A percentile compares a stretch with the other conserved stretches of the same genome.
Evolutionary conservation across 2,113 vertebrate species (phyloP).

Genomic region (Bambusicola thoracicus): DNA sequence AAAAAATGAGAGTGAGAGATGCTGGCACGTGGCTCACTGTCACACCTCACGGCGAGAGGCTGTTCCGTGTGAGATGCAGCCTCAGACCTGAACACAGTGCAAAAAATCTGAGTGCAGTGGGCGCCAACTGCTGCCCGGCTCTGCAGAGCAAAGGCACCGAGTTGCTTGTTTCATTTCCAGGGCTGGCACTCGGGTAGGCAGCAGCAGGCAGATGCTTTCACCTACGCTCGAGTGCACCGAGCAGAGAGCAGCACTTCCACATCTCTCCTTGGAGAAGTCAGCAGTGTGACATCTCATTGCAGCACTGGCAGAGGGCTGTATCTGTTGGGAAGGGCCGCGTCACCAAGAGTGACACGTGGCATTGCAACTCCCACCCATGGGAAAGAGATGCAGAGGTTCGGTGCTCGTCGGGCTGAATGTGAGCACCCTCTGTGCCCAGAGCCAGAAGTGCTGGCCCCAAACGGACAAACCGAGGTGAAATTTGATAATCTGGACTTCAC

Average conservation of each 20-base stretch:
- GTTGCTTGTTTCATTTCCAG: background rate
- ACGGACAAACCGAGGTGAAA: background rate
- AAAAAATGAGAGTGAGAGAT: constrained; percentile 33
- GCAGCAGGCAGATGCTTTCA: background rate
- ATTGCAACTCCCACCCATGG: background rate
- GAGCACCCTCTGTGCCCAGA: background rate
- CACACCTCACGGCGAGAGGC: constrained; percentile 48
- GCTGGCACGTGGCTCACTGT: constrained; percentile 33
- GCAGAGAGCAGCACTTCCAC: background rate
- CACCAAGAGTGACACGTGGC: background rate
- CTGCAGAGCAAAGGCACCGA: background rate
- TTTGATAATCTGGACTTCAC: background rate
- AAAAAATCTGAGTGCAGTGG: background rate
- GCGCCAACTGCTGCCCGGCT: background rate
- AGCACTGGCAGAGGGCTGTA: background rate
- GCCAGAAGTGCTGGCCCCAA: background rate
- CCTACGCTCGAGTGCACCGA: background rate
- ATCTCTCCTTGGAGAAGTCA: background rate
- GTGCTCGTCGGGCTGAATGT: background rate
- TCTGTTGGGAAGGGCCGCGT: constrained; percentile 38
- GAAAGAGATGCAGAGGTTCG: background rate
- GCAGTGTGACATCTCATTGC: background rate
- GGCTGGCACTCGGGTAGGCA: background rate
- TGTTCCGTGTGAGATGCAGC: constrained; percentile 45
- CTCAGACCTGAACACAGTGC: constrained; percentile 26